Percentiles rank a stretch among this genome's conserved stretches.
Conservation (phyloP, 2,888 invertebrate species). For the Alcis repandata region DNA sequence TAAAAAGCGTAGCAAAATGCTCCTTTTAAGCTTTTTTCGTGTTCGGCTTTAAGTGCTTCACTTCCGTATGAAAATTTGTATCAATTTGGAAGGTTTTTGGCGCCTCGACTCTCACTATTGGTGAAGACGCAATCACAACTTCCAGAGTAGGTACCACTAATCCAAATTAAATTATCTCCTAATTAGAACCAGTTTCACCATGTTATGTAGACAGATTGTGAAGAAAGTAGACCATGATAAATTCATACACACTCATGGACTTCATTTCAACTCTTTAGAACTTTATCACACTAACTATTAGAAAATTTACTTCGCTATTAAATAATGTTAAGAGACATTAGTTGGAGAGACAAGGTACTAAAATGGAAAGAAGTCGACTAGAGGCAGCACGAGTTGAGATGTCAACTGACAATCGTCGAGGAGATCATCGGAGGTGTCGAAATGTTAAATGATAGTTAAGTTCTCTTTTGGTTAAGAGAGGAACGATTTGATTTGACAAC, state of each 20-base stretch:
- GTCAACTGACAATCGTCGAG: constrained; percentile 42
- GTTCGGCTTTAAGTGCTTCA: too few species aligned
- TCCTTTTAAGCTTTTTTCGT: too few species aligned
- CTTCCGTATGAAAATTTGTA: not conserved
- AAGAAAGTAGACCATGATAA: constrained; percentile 47
- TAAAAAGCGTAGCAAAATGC: too few species aligned
- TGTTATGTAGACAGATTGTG: constrained; percentile 46
- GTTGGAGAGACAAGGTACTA: constrained; percentile 18
- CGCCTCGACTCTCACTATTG: constrained; percentile 21
- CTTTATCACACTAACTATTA: constrained; percentile 14
- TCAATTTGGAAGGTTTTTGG: not conserved
- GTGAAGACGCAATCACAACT: constrained; percentile 40
- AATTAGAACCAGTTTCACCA: constrained; percentile 46
- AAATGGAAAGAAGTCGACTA: not conserved
- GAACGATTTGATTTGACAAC: constrained; percentile 47
- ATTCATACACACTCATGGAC: constrained; percentile 25
- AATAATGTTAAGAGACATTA: not conserved
- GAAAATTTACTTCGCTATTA: not conserved
- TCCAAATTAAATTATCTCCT: constrained; percentile 50
- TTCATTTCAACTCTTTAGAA: not conserved
- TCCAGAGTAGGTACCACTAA: constrained; percentile 38
- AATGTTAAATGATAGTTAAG: constrained; percentile 47
- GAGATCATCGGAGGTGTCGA: constrained; percentile 49
- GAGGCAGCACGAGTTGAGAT: constrained; percentile 41
- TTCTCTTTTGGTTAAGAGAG: constrained; percentile 45